Evolutionary conservation across 1,140 invertebrate genomes (phyloP).

Genomic region (Heterodera schachtii): DNA sequence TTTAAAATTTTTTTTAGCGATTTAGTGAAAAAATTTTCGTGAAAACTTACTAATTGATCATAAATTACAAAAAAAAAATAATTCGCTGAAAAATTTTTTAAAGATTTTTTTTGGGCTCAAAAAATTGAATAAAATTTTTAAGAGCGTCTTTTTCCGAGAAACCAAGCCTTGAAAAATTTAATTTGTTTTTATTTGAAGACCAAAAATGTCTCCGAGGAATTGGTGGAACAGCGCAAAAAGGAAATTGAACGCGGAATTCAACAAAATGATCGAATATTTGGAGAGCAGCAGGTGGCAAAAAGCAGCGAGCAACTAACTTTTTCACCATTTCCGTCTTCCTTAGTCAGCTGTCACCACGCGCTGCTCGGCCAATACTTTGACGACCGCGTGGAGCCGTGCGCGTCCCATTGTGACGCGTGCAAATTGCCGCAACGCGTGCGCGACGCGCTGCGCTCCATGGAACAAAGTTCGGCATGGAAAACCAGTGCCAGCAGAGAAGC

Average conservation of each 20-base stretch:
- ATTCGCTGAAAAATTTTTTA: too few species aligned
- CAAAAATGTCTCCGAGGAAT: constrained; percentile 41
- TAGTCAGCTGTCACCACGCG: constrained; percentile 41
- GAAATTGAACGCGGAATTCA: constrained; percentile 34
- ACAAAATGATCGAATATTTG: constrained; percentile 41
- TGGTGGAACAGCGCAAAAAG: constrained; percentile 37
- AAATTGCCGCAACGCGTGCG: constrained; percentile 38
- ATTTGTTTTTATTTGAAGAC: constrained; percentile 29
- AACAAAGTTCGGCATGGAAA: constrained; percentile 1
- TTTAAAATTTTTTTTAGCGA: too few species aligned
- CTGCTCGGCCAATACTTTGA: constrained; percentile 40
- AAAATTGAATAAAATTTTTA: too few species aligned
- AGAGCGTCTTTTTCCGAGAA: too few species aligned
- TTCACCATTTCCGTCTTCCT: not conserved
- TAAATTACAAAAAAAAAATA: too few species aligned
- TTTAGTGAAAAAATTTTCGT: too few species aligned
- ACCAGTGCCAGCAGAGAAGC: not conserved
- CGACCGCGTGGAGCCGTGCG: constrained; percentile 37
- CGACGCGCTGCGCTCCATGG: constrained; percentile 21
- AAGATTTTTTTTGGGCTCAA: too few species aligned
- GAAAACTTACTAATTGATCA: too few species aligned
- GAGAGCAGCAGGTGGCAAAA: constrained; percentile 7
- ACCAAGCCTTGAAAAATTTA: too few species aligned
- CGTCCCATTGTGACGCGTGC: constrained; percentile 34
- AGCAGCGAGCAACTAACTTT: too few species aligned